Evolutionary conservation across 2,113 vertebrate genomes (phyloP).

Genomic region (Spea bombifrons): DNA sequence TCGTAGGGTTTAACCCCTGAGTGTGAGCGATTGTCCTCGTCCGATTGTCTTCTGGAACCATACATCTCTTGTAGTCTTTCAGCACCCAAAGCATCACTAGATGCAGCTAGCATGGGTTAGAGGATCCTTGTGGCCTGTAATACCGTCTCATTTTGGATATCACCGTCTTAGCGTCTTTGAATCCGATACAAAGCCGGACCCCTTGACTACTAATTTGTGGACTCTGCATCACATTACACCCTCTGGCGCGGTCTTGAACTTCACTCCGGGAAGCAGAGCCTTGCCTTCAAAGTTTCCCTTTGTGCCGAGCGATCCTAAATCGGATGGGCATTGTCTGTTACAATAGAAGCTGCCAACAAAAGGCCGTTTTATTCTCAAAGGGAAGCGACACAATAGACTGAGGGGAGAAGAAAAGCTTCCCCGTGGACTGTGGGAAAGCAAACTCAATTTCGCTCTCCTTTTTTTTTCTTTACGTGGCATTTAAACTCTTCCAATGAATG

Average conservation of each 20-base stretch:
- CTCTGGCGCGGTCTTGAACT: slow-evolving; percentile 10
- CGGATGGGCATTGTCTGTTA: slow-evolving; percentile 22
- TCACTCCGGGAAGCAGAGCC: slow-evolving; percentile 9
- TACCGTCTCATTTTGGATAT: too few species aligned
- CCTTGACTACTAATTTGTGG: slow-evolving; percentile 4
- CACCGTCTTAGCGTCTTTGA: too few species aligned
- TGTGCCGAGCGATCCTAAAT: slow-evolving; percentile 5
- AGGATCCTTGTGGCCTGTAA: too few species aligned
- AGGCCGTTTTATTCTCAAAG: background rate
- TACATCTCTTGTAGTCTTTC: too few species aligned
- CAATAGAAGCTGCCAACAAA: slow-evolving; percentile 28
- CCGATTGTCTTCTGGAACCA: too few species aligned
- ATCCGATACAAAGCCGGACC: too few species aligned
- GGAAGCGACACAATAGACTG: background rate
- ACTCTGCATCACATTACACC: slow-evolving; percentile 1
- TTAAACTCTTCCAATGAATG: slow-evolving; percentile 21
- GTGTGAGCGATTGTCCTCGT: too few species aligned
- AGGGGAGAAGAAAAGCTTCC: slow-evolving; percentile 7
- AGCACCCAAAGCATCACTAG: too few species aligned
- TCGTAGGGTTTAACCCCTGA: too few species aligned
- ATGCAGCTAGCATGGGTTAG: too few species aligned
- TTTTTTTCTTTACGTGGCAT: slow-evolving; percentile 24
- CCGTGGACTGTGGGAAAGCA: slow-evolving; percentile 10
- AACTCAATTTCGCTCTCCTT: slow-evolving; percentile 2
- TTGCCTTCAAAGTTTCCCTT: slow-evolving; percentile 1